Percentiles rank a stretch among this genome's conserved stretches.
Evolutionary conservation across 2,888 invertebrate genomes (phyloP).

Genomic region (Macrosoma leucophasiata): DNA sequence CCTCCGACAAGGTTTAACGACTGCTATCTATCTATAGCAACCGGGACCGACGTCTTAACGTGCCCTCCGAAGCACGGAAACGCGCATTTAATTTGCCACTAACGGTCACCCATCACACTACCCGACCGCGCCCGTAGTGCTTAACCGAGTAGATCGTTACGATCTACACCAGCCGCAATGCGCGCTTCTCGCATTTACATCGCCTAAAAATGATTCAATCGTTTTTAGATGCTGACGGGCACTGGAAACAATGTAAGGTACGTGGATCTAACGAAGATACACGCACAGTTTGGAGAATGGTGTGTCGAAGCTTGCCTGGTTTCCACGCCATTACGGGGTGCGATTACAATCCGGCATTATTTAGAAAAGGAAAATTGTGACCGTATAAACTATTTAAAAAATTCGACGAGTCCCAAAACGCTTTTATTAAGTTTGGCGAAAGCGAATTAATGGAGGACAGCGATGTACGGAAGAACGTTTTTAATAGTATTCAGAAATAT

Average conservation of each 20-base stretch:
- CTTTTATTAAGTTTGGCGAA: background rate
- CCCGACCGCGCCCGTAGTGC: too few relatives aligned
- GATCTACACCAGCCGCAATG: too few relatives aligned
- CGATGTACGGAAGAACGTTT: slow-evolving; percentile 8
- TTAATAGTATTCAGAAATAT: slow-evolving; percentile 13
- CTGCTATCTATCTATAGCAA: too few relatives aligned
- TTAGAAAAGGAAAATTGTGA: slow-evolving; percentile 2
- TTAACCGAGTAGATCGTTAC: too few relatives aligned
- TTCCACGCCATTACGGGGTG: slow-evolving; percentile 2
- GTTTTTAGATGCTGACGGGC: slow-evolving; percentile 16
- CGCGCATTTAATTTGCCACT: too few relatives aligned
- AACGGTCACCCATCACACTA: too few relatives aligned
- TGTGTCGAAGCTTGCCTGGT: background rate
- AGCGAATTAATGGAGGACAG: slow-evolving; percentile 1
- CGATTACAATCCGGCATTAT: slow-evolving; percentile 3
- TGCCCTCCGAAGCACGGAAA: too few relatives aligned
- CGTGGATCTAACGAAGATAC: slow-evolving; percentile 3
- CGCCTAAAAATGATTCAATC: slow-evolving; percentile 11
- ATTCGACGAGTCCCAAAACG: background rate
- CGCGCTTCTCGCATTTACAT: too few relatives aligned
- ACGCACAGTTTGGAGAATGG: slow-evolving; percentile 3
- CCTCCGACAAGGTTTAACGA: too few relatives aligned
- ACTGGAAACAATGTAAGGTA: slow-evolving; percentile 12
- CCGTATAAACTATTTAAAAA: background rate
- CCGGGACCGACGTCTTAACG: too few relatives aligned